Evolutionary conservation across 64 coral and sea anemone genomes (phyloP).

Genomic region (Acropora yongei): DNA sequence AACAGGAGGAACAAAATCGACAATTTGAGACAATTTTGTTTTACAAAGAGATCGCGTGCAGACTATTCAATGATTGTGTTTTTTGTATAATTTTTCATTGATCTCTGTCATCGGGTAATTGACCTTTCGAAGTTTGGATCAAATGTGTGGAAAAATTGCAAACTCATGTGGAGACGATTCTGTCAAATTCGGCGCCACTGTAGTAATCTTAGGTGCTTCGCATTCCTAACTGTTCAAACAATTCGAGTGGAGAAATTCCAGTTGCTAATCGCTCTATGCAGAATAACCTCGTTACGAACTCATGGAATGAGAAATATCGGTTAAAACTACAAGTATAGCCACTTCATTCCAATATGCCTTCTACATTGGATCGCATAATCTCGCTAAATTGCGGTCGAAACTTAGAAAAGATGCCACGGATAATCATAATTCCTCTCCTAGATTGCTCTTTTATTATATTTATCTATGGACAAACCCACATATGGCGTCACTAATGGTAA

Average conservation of each 20-base stretch:
- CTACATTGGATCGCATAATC: neutral
- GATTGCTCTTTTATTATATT: too few species aligned
- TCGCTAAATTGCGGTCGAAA: neutral
- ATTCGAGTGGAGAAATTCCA: neutral
- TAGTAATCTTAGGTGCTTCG: neutral
- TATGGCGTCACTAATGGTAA: too few species aligned
- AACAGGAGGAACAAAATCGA: neutral
- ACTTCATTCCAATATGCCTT: neutral
- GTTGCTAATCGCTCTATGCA: neutral
- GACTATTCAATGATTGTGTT: conserved; percentile 8
- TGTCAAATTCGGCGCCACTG: neutral
- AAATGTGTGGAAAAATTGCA: neutral
- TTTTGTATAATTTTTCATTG: neutral
- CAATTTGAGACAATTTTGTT: neutral
- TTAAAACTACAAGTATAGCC: neutral
- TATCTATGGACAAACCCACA: too few species aligned
- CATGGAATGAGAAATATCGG: neutral
- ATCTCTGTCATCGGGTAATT: conserved; percentile 15
- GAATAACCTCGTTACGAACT: neutral
- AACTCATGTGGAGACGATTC: neutral
- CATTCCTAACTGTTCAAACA: neutral
- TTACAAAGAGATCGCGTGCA: conserved; percentile 20
- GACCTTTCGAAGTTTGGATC: neutral
- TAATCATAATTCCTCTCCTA: too few species aligned
- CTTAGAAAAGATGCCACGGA: too few species aligned